Evolutionary conservation across 2,888 invertebrate genomes (phyloP).

Genomic region (Protodeltote pygarga): DNA sequence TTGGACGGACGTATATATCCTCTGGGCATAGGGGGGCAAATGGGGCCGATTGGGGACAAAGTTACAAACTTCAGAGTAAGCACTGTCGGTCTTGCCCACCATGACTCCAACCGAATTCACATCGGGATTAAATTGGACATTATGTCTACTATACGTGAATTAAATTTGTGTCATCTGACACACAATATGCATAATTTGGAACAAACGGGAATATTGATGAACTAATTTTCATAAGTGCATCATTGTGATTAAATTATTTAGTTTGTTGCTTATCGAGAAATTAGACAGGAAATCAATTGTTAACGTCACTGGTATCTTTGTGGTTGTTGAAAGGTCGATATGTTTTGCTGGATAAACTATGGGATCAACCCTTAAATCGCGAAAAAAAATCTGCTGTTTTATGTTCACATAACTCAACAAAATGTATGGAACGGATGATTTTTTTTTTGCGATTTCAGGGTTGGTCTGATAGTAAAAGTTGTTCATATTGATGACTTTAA

Average conservation of each 20-base stretch:
- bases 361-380: no score
- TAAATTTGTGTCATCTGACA: constrained; percentile 57
- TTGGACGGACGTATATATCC: constrained; percentile 62
- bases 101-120: constrained; percentile 66
- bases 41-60: constrained; percentile 56
- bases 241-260: constrained; percentile 1
- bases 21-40: constrained; percentile 55
- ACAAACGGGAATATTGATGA: constrained; percentile 41
- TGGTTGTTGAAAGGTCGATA: no score
- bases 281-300: no score
- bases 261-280: no score
- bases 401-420: no score
- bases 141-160: constrained; percentile 65
- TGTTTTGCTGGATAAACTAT: no score
- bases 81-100: constrained; percentile 71
- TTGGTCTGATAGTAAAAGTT: no score
- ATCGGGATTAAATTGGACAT: constrained; percentile 74
- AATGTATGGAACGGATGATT: no score
- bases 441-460: no score
- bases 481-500: no score
- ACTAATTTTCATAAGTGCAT: constrained; percentile 14
- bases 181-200: constrained; percentile 43
- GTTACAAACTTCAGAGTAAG: constrained; percentile 79
- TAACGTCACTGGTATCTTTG: no score
- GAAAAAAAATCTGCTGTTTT: no score